Conservation (phyloP, 2,797 vertebrate species). For the Jordanella pulchra region DNA sequence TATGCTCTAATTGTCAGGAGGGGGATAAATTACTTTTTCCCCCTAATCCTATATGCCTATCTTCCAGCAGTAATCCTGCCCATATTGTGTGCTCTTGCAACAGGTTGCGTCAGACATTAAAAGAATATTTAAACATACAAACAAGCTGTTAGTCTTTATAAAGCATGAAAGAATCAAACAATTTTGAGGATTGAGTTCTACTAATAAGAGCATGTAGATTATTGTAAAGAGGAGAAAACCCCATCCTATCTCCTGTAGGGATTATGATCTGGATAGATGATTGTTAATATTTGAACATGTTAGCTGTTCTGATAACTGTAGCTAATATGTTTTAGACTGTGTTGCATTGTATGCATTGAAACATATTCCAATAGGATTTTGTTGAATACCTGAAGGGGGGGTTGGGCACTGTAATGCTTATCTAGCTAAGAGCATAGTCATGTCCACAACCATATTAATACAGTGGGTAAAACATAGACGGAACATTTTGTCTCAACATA, state of each 20-base stretch:
- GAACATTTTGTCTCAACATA: too few relatives aligned
- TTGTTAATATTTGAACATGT: not conserved
- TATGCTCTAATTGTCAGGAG: constrained; percentile 80
- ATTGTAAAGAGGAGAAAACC: constrained; percentile 20
- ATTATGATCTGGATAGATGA: constrained; percentile 13
- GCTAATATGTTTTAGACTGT: not conserved
- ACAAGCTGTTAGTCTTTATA: constrained; percentile 50
- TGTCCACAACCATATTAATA: too few relatives aligned
- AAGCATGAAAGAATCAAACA: constrained; percentile 39
- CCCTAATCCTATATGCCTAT: constrained; percentile 56
- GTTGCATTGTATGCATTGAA: not conserved
- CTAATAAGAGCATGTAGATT: constrained; percentile 21
- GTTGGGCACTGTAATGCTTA: too few relatives aligned
- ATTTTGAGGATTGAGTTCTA: constrained; percentile 35
- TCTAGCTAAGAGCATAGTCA: too few relatives aligned
- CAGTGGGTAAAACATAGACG: too few relatives aligned
- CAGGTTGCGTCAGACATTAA: constrained; percentile 80
- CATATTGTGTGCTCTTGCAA: constrained; percentile 74
- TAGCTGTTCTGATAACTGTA: not conserved
- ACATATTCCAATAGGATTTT: not conserved
- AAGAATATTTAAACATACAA: constrained; percentile 72
- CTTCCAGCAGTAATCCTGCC: constrained; percentile 50
- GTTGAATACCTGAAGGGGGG: not conserved
- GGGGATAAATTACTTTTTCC: constrained; percentile 69
- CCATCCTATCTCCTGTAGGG: constrained; percentile 10